These are phyloP conservation scores for Cladorhizidae sp. DNA, from an alignment of 37 sponge, comb jelly and placozoan species.

Conservation along the genomic window DNA sequence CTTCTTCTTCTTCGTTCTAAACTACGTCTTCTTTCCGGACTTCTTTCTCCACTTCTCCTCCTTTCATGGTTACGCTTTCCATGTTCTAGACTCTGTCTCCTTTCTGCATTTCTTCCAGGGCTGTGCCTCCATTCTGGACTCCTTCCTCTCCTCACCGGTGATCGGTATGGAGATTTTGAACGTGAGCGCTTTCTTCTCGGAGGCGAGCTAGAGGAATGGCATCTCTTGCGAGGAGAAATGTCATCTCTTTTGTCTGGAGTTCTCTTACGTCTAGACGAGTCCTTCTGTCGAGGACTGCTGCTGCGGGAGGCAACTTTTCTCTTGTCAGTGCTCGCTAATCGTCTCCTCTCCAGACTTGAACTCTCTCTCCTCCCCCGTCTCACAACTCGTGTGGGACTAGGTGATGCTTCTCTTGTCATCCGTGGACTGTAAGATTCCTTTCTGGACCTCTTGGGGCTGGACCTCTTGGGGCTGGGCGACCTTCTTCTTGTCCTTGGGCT, in stretches of 20 bases:
- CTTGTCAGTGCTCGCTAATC: constrained; percentile 16
- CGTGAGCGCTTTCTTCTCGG: constrained; percentile 4
- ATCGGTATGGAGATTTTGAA: constrained; percentile 14
- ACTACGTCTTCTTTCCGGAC: neutral
- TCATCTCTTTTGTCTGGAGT: neutral
- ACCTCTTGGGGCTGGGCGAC: neutral
- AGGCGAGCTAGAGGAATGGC: constrained; percentile 9
- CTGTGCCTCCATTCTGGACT: neutral
- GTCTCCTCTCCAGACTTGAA: constrained; percentile 7
- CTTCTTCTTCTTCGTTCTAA: neutral
- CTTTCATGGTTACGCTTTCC: neutral
- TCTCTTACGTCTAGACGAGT: neutral
- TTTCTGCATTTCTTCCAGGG: neutral
- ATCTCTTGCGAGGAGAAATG: neutral
- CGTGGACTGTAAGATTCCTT: neutral
- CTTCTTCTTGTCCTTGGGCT: neutral
- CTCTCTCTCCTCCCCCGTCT: neutral
- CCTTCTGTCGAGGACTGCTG: neutral
- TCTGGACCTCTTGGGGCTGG: neutral
- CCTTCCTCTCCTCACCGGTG: neutral
- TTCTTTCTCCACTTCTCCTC: neutral
- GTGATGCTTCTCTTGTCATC: neutral
- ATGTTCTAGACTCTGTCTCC: constrained; percentile 9
- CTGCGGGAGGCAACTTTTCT: neutral
- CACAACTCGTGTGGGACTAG: neutral